phyloP scores from a whole-genome alignment of 2,113 vertebrate species.

The Carlito syrichta region DNA sequence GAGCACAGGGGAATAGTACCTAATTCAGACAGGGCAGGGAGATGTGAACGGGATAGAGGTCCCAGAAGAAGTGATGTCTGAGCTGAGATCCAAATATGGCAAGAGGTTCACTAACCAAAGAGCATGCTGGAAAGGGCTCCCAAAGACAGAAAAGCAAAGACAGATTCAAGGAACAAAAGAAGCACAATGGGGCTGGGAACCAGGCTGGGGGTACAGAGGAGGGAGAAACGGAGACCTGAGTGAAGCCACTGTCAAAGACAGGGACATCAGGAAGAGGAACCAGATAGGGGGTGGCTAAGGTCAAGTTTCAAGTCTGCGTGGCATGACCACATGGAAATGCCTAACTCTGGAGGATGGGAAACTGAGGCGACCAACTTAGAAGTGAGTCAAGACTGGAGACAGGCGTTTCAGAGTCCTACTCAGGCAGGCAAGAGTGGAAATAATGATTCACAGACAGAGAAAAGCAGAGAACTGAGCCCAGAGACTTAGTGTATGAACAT shows the following conservation, averaged over 20 bases:
- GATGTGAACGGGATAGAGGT: not conserved
- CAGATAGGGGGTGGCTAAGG: not conserved
- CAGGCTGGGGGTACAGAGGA: not conserved
- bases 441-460: not conserved
- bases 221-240: not conserved
- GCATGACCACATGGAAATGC: not conserved
- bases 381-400: not conserved
- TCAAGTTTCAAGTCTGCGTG: not conserved
- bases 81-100: not conserved
- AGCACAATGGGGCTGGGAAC: not conserved
- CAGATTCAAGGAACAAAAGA: not conserved
- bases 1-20: not conserved
- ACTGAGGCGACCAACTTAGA: not conserved
- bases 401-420: not conserved
- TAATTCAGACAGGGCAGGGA: not conserved
- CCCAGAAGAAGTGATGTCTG: not conserved
- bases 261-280: not conserved
- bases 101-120: not conserved
- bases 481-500: fast-evolving
- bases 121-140: not conserved
- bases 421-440: not conserved
- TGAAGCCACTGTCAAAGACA: not conserved
- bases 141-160: not conserved
- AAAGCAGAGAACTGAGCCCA: not conserved
- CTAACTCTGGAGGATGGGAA: not conserved